Base-by-base conservation (phyloP, 2,113 vertebrate species). In the Bufo bufo region DNA sequence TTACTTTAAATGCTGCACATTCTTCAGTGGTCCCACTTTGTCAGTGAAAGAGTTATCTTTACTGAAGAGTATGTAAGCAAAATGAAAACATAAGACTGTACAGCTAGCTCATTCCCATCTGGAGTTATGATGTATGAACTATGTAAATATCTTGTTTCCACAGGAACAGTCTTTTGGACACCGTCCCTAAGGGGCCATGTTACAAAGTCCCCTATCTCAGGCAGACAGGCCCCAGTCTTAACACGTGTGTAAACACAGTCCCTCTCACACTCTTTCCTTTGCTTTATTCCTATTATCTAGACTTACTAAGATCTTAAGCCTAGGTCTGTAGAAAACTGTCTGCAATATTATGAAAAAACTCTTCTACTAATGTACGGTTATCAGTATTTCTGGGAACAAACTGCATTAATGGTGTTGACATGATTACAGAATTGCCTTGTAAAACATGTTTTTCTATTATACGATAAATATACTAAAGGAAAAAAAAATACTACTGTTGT, bases 171-270 rank as follows among this genome's bases (percentile, higher is more conserved):
- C 80, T 88, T 88, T 78, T 77, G 80, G 86, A 82, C 65, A 63
- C 74, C 77, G 69, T 82, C 79, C 78, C 79, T 61, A 17, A 88
- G 79, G 86, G 80, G 69, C 86, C 69, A 77, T 83, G 56, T 77
- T 88, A 59, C 83, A 45, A 74, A 88, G 66, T 83, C 69, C 69
- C 79, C 86, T 88, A 88, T 83, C 80, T 50, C 6, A 20, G 33
- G 66, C 86, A 88, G 86, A 88, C 79, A 88, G 71, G 71, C 86
- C 85, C 58, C 56, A 45, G 56, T 61, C 56, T 82, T 83, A 82
- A 72, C 86, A 88, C 79, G 83, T 82, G 69, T 83, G 56, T 88
- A 88, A 82, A 88, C 79, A 88, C 45, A 61, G 80, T 20, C 79
- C 45, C 71, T 63, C 79, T 75, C 69, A 77, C 80, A 52, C 47